Conservation (phyloP, 2,888 invertebrate genomes). For the Liposcelis brunnea region DNA sequence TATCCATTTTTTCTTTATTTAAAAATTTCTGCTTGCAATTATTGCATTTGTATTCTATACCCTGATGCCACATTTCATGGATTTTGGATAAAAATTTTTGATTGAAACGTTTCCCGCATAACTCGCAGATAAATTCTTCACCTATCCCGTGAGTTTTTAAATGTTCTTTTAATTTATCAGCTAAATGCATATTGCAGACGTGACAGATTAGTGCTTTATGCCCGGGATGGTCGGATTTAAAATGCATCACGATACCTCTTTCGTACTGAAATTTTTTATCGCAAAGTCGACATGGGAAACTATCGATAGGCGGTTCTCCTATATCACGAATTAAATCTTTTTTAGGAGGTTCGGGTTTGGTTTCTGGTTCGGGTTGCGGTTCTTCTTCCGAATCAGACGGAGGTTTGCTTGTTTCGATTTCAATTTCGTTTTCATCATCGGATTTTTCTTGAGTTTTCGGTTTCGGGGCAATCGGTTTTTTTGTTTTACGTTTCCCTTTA, state of each 20-base stretch:
- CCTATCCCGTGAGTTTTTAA: slow-evolving; percentile 5
- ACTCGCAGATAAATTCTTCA: slow-evolving; percentile 2
- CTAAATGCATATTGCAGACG: not conserved
- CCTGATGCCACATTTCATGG: slow-evolving; percentile 5
- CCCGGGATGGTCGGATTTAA: slow-evolving; percentile 3
- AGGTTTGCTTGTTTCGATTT: not conserved
- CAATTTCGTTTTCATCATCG: slow-evolving; percentile 2
- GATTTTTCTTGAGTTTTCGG: not conserved
- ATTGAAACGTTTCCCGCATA: slow-evolving; percentile 4
- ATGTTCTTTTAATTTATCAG: slow-evolving; percentile 6
- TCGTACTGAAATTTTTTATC: not conserved
- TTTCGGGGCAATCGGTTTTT: not conserved
- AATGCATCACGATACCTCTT: slow-evolving; percentile 2
- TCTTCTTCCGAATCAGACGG: not conserved
- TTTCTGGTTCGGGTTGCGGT: not conserved
- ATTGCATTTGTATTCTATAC: slow-evolving; percentile 6
- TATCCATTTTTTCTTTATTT: slow-evolving; percentile 1
- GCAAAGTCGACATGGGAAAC: slow-evolving; percentile 1
- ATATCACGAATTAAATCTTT: not conserved
- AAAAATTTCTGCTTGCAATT: slow-evolving; percentile 5
- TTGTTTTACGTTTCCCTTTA: not conserved
- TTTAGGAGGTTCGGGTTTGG: not conserved
- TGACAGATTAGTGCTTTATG: slow-evolving; percentile 2
- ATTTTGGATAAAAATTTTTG: slow-evolving; percentile 4
- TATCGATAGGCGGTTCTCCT: not conserved